These are phyloP conservation scores for Calameuta idolon DNA, from an alignment of 2,888 invertebrate genomes.

Conservation along the genomic window DNA sequence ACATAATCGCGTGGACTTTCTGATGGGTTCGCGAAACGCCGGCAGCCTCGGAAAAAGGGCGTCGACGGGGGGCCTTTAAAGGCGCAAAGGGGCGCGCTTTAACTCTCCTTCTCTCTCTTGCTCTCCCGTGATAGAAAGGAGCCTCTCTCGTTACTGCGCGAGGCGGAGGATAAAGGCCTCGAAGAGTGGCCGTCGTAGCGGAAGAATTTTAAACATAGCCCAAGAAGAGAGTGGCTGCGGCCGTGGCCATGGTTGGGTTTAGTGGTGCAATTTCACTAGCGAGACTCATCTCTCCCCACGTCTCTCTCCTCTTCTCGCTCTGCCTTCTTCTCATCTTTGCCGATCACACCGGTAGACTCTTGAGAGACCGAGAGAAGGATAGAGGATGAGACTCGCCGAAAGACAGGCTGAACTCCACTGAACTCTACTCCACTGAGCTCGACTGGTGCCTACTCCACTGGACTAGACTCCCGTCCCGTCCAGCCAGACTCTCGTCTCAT, in stretches of 20 bases:
- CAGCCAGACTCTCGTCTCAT: conserved; percentile 17
- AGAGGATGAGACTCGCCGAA: too few relatives aligned
- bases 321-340: conserved; percentile 16
- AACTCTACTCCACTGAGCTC: too few relatives aligned
- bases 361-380: neutral
- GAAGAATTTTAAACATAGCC: conserved; percentile 24
- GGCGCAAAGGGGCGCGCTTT: conserved; percentile 3
- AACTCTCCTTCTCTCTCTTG: neutral
- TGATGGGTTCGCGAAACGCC: neutral
- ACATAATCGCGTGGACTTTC: neutral
- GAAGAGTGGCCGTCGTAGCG: conserved; percentile 9
- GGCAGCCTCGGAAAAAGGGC: conserved; percentile 6
- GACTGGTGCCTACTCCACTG: too few relatives aligned
- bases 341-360: conserved; percentile 7
- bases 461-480: conserved; percentile 11
- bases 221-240: conserved; percentile 15
- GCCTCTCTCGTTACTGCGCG: too few relatives aligned
- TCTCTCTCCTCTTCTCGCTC: conserved; percentile 24
- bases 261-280: conserved; percentile 46
- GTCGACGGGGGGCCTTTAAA: conserved; percentile 7
- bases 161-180: neutral
- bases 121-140: neutral
- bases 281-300: conserved; percentile 22
- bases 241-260: conserved; percentile 32
- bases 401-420: too few relatives aligned